These are phyloP conservation scores for Acleris holmiana DNA, from an alignment of 2,888 invertebrate genomes.

Conservation along the genomic window DNA sequence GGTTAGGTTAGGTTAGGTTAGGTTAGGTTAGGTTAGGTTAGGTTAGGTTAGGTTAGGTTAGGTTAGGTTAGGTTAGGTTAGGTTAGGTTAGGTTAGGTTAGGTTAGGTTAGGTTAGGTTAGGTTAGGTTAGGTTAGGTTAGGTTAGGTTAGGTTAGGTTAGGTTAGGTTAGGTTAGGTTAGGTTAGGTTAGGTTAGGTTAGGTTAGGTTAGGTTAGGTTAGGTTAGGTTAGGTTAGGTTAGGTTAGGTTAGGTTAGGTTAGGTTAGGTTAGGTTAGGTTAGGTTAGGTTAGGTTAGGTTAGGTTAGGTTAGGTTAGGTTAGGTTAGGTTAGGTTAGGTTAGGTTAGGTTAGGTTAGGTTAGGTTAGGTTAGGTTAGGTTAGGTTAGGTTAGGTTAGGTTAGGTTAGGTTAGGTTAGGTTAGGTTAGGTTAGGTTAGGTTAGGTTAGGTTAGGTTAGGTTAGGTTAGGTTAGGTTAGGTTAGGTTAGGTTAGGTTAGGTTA, in stretches of 20 bases:
- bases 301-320: constrained; percentile 34
- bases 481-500: constrained; percentile 10
- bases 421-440: constrained; percentile 39
- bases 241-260: constrained; percentile 30
- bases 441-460: constrained; percentile 40
- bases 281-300: constrained; percentile 32
- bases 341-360: constrained; percentile 40
- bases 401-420: constrained; percentile 39
- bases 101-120: constrained; percentile 7
- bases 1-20: constrained; percentile 29
- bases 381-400: constrained; percentile 39
- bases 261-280: constrained; percentile 35
- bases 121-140: constrained; percentile 18
- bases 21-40: constrained; percentile 31
- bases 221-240: constrained; percentile 30
- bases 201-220: constrained; percentile 30
- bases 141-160: constrained; percentile 36
- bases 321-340: constrained; percentile 40
- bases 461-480: constrained; percentile 10
- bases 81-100: constrained; percentile 27
- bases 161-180: constrained; percentile 37
- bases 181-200: constrained; percentile 33
- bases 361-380: constrained; percentile 37
- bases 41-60: constrained; percentile 25
- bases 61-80: constrained; percentile 30